Base-by-base conservation (phyloP, 2,888 invertebrate species). In the Lathronympha strigana region DNA sequence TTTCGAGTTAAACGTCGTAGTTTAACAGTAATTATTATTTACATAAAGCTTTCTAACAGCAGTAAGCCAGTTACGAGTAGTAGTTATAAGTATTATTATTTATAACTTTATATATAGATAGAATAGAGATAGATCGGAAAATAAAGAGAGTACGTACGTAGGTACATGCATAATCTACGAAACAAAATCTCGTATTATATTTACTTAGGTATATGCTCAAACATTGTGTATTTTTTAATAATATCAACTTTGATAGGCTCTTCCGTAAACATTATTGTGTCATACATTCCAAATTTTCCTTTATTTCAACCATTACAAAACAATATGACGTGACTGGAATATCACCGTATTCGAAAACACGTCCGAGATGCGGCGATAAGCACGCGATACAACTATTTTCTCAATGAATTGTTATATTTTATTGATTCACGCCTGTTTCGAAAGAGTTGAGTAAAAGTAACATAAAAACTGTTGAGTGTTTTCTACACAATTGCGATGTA, bases 371-470 rank as follows among this genome's bases (percentile, higher is more conserved):
- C 49, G 33, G 58, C 69, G 85, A 84, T 85, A 83, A 77, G 73
- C 86, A 86, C 84, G 87, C 86, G 73, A 86, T 80, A 74, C 62
- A 58, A 72, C 79, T 82, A 84, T 86, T 84, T 83, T 68, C 74
- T 82, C 77, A 83, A 85, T 84, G 81, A 83, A 76, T 78, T 77
- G 75, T 71, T 72, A 73, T 28, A 58, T 64, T 60, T 53, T 64
- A 60, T 60, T 58, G 64, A 64, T 60, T 64, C 36, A 64, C 19
- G 8, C 31, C 23, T 17, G 21, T 33, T 61, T 13, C 25, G 54
- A 55, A 19, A 36, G n/a, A 23, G 40, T 40, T 43, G 40, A 28
- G 40, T 50, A 33, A 49, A 43, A 31, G 21, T 62, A 54, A 47
- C n/a, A 54, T 19, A 47, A 54, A 45, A 17, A n/a, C 4, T n/a